Percentiles rank a stretch among this genome's conserved stretches.
These are phyloP conservation scores for Eulemur mongoz DNA, from an alignment of 2,797 vertebrate genomes.

Conservation along the genomic window DNA sequence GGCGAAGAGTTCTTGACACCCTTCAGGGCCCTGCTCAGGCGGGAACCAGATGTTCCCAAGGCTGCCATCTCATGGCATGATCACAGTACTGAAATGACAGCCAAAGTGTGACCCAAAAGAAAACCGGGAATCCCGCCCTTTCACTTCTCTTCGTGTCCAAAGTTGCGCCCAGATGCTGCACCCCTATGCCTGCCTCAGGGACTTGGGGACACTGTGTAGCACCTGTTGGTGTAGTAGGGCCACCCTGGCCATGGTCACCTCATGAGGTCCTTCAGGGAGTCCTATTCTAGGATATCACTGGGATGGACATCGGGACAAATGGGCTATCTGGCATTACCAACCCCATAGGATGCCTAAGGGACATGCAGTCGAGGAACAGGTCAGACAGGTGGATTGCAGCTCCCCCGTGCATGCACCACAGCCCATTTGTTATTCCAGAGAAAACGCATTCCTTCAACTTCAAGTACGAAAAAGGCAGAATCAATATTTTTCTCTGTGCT, in stretches of 20 bases:
- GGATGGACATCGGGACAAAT: accelerated
- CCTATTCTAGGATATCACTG: accelerated
- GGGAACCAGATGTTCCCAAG: accelerated
- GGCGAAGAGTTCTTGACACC: background rate
- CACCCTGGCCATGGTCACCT: accelerated
- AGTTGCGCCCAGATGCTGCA: accelerated
- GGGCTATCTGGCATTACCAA: no score
- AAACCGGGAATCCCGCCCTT: background rate
- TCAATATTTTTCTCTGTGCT: background rate
- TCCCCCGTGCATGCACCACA: accelerated
- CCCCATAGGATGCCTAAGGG: accelerated
- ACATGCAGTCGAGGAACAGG: background rate
- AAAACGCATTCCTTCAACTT: background rate
- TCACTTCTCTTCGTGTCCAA: background rate
- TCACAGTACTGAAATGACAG: background rate
- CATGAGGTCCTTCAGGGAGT: background rate
- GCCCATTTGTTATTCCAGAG: background rate
- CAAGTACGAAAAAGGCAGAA: background rate
- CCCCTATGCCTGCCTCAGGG: background rate
- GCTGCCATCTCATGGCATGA: no score
- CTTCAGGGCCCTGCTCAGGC: background rate
- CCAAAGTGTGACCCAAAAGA: background rate
- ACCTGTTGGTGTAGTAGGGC: accelerated
- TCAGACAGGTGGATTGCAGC: accelerated
- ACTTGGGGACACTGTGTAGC: accelerated